Evolutionary conservation across 1,140 invertebrate genomes (phyloP), one percentile per base, ranked within the genome.

Genomic region (Aphaenogaster ashmeadi): DNA sequence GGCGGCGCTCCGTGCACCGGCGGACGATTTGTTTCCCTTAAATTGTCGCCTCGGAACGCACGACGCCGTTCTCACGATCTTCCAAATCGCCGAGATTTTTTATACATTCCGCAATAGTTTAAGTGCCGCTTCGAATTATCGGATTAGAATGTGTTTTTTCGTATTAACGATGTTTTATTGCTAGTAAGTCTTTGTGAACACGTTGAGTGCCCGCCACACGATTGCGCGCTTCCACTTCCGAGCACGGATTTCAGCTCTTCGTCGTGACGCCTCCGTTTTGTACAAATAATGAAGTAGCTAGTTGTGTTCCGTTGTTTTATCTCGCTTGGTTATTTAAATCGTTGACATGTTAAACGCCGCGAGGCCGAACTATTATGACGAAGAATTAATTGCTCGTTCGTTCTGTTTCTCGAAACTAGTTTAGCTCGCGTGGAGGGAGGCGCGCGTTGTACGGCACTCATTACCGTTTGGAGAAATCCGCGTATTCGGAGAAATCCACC

Each of bases 81-180:
- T 41, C 4, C 69, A 41, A 13, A 9, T 84, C 54, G 60, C 50
- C 83, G 44, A 66, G 36, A 74, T 88, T 87, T 88, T 90, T 91
- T 91, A 85, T 91, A 91, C 90, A 91, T 91, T 91, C 78, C 47
- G 52, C 87, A 56, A 54, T 87, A 91, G 71, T 69, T 88, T 89
- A 54, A 80, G 71, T 71, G 38, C 47, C 69, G 78, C 66, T 74
- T 80, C 58, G 67, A 85, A n/a, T 41, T 60, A 79, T 90, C 71
- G 87, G 71, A 79, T 66, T 62, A 66, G 13, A 38, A 67, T 88
- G 41, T 83, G 90, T 91, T 91, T 89, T 89, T 89, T 87, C 89
- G 79, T 91, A 91, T 91, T 86, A 52, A 89, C 74, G 52, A 69
- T 72, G 79, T 86, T 91, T 92, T 90, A 90, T 89, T 89, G 80